Percentiles rank a stretch among this genome's conserved stretches.
Evolutionary conservation across 2,888 invertebrate species (phyloP).

Genomic region (Ischnus inquisitorius): DNA sequence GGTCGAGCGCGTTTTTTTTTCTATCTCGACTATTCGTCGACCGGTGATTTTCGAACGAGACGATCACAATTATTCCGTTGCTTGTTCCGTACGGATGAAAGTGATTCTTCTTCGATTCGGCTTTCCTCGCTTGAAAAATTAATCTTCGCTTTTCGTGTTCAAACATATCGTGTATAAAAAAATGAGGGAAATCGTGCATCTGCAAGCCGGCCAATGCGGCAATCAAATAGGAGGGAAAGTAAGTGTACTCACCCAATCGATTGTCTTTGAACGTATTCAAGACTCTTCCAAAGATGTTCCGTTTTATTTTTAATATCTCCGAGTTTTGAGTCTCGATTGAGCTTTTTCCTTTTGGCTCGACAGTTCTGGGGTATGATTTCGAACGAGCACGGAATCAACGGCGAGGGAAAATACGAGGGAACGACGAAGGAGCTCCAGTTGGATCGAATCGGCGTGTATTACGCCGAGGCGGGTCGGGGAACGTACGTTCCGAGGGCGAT

Average conservation of each 20-base stretch:
- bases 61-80: slow-evolving; percentile 3
- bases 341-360: background rate
- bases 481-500: slow-evolving; percentile 30
- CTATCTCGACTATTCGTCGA: background rate
- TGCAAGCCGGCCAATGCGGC: slow-evolving; percentile 33
- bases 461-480: slow-evolving; percentile 9
- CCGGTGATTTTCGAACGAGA: slow-evolving; percentile 12
- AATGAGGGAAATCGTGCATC: slow-evolving; percentile 36
- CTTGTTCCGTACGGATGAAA: background rate
- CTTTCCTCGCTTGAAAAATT: background rate
- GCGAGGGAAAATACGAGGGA: slow-evolving; percentile 27
- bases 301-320: no score
- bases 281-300: no score
- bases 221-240: slow-evolving; percentile 34
- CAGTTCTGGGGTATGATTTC: slow-evolving; percentile 41
- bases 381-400: slow-evolving; percentile 44
- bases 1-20: background rate
- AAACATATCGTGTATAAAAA: background rate
- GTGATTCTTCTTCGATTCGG: background rate
- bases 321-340: no score
- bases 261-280: no score
- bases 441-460: slow-evolving; percentile 38
- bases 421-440: slow-evolving; percentile 7
- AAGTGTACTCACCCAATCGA: background rate
- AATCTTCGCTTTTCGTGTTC: background rate